Percentiles rank a stretch among this genome's conserved stretches.
These are phyloP conservation scores for Tympanoctomys barrerae DNA, from an alignment of 2,797 vertebrate genomes.

Conservation along the genomic window DNA sequence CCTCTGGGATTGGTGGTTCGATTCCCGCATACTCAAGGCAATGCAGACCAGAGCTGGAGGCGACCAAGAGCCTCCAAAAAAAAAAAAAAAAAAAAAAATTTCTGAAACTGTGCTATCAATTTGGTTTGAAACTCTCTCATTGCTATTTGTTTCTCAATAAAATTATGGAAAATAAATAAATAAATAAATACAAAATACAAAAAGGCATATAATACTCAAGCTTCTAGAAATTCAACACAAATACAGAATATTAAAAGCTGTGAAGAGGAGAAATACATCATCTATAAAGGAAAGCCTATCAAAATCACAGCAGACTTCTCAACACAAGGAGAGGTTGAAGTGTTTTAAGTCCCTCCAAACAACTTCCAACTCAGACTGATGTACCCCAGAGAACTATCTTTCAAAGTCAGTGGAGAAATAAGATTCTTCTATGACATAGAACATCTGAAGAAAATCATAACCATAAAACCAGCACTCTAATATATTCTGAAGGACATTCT, in stretches of 20 bases:
- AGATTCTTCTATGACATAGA: background rate
- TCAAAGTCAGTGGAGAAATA: background rate
- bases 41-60: too few species aligned
- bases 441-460: background rate
- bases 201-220: background rate
- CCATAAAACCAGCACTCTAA: background rate
- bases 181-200: background rate
- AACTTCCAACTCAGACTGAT: background rate
- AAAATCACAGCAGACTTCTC: background rate
- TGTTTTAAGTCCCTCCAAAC: background rate
- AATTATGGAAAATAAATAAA: too few species aligned
- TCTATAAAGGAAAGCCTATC: background rate
- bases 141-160: too few species aligned
- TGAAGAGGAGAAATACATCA: background rate
- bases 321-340: background rate
- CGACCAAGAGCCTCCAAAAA: too few species aligned
- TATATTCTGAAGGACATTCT: background rate
- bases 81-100: too few species aligned
- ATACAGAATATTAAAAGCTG: background rate
- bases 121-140: too few species aligned
- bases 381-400: background rate
- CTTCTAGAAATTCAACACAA: background rate
- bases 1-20: too few species aligned
- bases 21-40: too few species aligned
- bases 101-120: too few species aligned